These are phyloP conservation scores for Cyphomyrus discorhynchus DNA, from an alignment of 2,113 vertebrate genomes.

Conservation along the genomic window DNA sequence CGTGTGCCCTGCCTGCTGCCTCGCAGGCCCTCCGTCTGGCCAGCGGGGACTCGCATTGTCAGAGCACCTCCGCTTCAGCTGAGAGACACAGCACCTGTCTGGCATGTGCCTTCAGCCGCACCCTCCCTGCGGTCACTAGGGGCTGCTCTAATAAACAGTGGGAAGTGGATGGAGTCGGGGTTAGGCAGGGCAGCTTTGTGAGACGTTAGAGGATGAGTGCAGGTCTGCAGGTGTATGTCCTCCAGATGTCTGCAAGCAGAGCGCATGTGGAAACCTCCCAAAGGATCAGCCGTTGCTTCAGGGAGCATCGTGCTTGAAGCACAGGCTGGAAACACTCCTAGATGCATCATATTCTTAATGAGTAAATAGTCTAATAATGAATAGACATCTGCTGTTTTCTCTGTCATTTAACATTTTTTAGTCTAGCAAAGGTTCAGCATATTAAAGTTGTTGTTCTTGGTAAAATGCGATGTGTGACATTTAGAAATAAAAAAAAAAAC, in stretches of 20 bases:
- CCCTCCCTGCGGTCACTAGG: constrained; percentile 42
- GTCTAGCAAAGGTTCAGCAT: not conserved
- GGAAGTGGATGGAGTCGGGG: not conserved
- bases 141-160: constrained; percentile 22
- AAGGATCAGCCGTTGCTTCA: not conserved
- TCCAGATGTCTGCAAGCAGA: not conserved
- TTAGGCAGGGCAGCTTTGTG: not conserved
- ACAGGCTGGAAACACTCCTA: not conserved
- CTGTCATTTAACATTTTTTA: not conserved
- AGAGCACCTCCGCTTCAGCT: not conserved
- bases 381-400: not conserved
- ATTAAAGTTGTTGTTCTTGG: not conserved
- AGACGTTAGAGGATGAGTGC: not conserved
- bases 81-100: not conserved
- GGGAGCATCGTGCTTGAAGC: not conserved
- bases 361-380: not conserved
- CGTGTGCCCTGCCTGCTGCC: not conserved
- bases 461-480: not conserved
- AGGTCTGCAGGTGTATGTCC: not conserved
- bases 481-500: not conserved
- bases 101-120: not conserved
- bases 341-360: not conserved
- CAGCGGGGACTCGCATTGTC: not conserved
- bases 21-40: not conserved
- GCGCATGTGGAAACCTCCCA: not conserved